Conservation (phyloP, 2,888 invertebrate species). For the Eilema griseolum region DNA sequence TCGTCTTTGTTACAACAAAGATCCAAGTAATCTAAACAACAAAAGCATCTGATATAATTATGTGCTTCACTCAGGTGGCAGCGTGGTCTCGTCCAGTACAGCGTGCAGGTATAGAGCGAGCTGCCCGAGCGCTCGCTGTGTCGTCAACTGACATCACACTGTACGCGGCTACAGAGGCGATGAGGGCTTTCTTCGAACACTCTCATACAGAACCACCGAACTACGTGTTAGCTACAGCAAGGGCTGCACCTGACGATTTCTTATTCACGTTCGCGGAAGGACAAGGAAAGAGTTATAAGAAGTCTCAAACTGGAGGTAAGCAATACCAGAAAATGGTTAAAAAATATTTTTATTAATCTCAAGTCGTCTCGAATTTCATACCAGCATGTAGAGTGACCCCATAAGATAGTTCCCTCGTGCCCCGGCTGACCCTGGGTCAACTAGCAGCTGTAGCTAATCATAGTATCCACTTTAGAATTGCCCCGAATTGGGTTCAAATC, state of each 20-base stretch:
- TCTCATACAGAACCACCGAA: slow-evolving; percentile 85
- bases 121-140: slow-evolving; percentile 87
- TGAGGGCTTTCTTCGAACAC: slow-evolving; percentile 89
- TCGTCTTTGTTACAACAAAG: too few relatives aligned
- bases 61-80: slow-evolving; percentile 78
- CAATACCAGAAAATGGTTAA: slow-evolving; percentile 24
- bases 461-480: too few relatives aligned
- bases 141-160: slow-evolving; percentile 89
- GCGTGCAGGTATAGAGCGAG: slow-evolving; percentile 84
- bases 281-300: slow-evolving; percentile 80
- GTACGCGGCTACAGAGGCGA: slow-evolving; percentile 88
- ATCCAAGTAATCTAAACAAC: not conserved
- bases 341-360: not conserved
- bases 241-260: slow-evolving; percentile 87
- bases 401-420: too few relatives aligned
- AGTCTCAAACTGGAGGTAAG: slow-evolving; percentile 85
- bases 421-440: too few relatives aligned
- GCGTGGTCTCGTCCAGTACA: slow-evolving; percentile 90
- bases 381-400: too few relatives aligned
- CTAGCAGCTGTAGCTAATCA: too few relatives aligned
- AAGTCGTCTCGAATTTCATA: too few relatives aligned
- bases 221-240: slow-evolving; percentile 88
- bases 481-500: too few relatives aligned
- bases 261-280: slow-evolving; percentile 83
- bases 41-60: not conserved